Evolutionary conservation across 2,113 vertebrate species (phyloP).

Genomic region (Gallinago jamesoni): DNA sequence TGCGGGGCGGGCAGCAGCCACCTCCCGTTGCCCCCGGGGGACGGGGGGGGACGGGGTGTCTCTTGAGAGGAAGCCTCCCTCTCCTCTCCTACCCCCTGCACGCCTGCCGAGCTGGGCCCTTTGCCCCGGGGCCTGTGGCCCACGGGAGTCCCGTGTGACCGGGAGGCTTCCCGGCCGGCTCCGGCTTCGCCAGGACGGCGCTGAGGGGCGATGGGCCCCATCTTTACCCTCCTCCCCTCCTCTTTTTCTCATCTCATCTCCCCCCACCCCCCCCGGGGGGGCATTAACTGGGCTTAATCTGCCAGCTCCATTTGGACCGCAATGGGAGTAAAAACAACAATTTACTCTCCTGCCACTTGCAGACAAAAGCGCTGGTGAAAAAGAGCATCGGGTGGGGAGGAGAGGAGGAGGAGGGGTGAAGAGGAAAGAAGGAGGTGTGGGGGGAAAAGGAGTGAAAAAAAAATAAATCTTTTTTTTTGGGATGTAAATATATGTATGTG

Average conservation of each 20-base stretch:
- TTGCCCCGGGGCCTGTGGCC: neutral
- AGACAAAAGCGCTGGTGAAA: constrained; percentile 39
- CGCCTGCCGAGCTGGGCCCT: neutral
- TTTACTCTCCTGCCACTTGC: constrained; percentile 70
- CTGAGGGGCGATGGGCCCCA: neutral
- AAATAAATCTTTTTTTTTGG: neutral
- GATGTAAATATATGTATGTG: neutral
- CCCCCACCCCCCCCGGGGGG: neutral
- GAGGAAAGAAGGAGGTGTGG: neutral
- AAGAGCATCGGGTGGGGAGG: neutral
- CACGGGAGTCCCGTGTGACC: neutral
- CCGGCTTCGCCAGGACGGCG: neutral
- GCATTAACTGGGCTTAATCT: constrained; percentile 74
- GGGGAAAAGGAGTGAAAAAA: too few relatives aligned
- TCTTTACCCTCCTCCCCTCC: neutral
- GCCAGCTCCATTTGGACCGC: constrained; percentile 75
- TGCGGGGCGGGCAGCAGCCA: neutral
- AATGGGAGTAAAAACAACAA: constrained; percentile 83
- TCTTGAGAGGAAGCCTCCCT: neutral
- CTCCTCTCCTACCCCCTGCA: neutral
- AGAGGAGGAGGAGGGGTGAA: neutral
- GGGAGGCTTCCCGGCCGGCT: neutral
- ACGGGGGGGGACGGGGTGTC: neutral
- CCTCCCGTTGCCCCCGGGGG: neutral
- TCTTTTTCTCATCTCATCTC: neutral